Base-by-base conservation (phyloP, 2,113 vertebrate species). In the Corvus hawaiiensis region DNA sequence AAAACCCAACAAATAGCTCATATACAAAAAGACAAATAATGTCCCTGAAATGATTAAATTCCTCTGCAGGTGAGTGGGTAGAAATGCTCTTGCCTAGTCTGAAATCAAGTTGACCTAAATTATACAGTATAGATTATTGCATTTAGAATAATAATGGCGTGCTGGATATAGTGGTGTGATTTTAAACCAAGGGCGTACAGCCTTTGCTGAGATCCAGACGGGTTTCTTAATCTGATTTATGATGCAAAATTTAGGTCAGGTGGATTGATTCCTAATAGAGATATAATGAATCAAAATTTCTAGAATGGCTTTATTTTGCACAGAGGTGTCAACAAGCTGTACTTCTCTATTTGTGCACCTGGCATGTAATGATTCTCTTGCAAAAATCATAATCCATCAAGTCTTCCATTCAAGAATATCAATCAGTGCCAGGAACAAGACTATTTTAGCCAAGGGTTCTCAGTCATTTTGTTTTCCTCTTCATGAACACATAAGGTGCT, bases 321-420 rank as follows among this genome's bases (percentile, higher is more conserved):
- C 81, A 5, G 56, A 96, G 72, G 80, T 96, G 96, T 97, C 98
- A 97, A 97, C 96, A 96, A 91, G 84, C 87, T 94, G 95, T 95
- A 95, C 95, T 94, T 97, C 91, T 94, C 92, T 97, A 95, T 96
- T 97, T 96, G 90, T 96, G 97, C 96, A 96, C 94, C 96, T 93
- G 51, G 96, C 6, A 7, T 94, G 89, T 98, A 97, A 98, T 96
- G 96, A 98, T 97, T 98, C 85, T 96, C 91, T 97, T 96, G 95
- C 71, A 94, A 87, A 98, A 98, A 98, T 98, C 95, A 98, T 98
- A 98, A 98, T 95, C 97, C 96, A 97, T 98, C 97, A 91, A 97
- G 96, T 94, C 97, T 68, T 71, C 64, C 96, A 88, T 96, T 96
- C 94, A 54, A 66, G 95, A 89, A 94, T 97, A 98, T 98, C 98